These are phyloP conservation scores for Ellobius talpinus DNA, from an alignment of 2,113 vertebrate species.

Conservation along the genomic window DNA sequence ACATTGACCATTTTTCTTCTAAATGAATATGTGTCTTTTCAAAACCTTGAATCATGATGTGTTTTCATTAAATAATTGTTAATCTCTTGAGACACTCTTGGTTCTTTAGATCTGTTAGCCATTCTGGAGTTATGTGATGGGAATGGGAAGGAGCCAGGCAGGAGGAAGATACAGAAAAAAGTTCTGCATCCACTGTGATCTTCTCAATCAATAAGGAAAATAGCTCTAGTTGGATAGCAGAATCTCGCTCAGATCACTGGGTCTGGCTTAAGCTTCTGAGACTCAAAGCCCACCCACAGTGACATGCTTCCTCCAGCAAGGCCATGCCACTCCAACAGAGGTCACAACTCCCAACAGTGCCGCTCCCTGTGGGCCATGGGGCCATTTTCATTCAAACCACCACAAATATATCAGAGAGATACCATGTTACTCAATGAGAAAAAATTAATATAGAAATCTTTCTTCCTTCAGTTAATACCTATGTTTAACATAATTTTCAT, in stretches of 20 bases:
- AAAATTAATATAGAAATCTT: neutral
- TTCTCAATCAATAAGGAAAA: neutral
- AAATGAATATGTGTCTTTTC: neutral
- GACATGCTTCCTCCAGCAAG: neutral
- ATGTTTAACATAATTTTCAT: neutral
- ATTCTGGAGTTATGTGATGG: neutral
- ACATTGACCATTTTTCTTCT: neutral
- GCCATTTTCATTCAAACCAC: neutral
- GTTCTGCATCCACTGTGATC: neutral
- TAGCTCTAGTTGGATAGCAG: neutral
- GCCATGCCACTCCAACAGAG: neutral
- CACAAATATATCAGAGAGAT: neutral
- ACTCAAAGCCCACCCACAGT: neutral
- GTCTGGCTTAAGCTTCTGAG: neutral
- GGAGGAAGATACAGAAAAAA: neutral
- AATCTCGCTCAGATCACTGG: neutral
- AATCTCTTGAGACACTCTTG: neutral
- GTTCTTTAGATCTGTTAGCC: constrained; percentile 13
- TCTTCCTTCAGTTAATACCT: neutral
- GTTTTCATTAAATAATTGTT: constrained; percentile 15
- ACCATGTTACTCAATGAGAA: neutral
- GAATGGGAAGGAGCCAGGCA: neutral
- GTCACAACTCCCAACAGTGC: neutral
- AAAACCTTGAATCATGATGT: neutral
- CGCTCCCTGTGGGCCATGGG: neutral